Evolutionary conservation across 1,140 invertebrate species (phyloP), one percentile per base, ranked within the genome.

Genomic region (Drosophila parvula): DNA sequence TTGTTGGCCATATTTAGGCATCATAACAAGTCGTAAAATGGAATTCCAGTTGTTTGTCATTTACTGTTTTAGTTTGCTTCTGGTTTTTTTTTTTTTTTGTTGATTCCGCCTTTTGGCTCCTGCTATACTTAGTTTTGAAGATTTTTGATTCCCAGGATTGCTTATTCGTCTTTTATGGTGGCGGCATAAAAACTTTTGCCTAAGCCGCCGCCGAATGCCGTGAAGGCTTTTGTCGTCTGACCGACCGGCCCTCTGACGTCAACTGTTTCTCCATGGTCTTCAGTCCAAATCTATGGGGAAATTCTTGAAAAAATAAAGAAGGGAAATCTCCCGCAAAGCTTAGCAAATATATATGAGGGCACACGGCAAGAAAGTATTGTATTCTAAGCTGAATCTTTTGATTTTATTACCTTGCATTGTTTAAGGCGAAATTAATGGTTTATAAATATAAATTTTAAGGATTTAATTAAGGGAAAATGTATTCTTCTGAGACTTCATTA

Each of bases 11-110:
- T 82, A 82, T 79, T 86, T 82, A 76, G 79, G 57, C 58, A 79
- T 78, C 69, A 81, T 75, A 63, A 63, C 76, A 75, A 76, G 68
- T 79, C 83, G 81, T 88, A 86, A 88, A 86, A 80, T 70, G 76
- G 53, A 69, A 83, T 64, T 85, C 64, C 64, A 67, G 53, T 69
- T 74, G 63, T 71, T 71, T 71, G 67, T 71, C 68, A 70, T 51
- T 34, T 40, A 32, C 64, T 57, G 32, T 58, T 58, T 71, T 44
- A 50, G 65, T 69, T 70, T 51, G 36, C 40, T 48, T 45, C 14
- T 55, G 36, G 44, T 82, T 59, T 59, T n/a, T n/a, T n/a, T n/a
- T n/a, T n/a, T n/a, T n/a, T n/a, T n/a, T 56, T 55, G 67, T 71
- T 79, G 63, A 79, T 73, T 55, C 44, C 53, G 68, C 44, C 68